Conservation (phyloP, 1,140 invertebrate genomes). For the Monomorium pharaonis region DNA sequence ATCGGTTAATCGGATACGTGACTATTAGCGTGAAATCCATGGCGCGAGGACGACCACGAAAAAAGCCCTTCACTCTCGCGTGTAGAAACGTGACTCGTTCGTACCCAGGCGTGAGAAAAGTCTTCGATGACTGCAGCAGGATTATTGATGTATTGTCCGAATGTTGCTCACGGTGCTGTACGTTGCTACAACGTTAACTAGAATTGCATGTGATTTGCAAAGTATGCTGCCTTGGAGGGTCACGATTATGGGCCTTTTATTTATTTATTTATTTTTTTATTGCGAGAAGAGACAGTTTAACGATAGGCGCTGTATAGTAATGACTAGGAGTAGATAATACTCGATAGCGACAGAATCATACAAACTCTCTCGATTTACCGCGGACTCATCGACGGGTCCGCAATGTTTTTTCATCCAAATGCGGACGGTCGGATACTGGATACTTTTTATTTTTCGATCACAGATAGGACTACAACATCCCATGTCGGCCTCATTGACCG, state of each 20-base stretch:
- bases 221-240: neutral
- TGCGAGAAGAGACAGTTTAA: neutral
- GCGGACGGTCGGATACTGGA: neutral
- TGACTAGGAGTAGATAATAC: neutral
- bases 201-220: neutral
- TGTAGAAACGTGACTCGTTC: conserved; percentile 38
- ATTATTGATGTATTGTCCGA: conserved; percentile 25
- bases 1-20: conserved; percentile 75
- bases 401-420: neutral
- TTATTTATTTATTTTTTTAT: conserved; percentile 22
- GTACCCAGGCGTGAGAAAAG: conserved; percentile 15
- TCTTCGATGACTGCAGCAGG: neutral
- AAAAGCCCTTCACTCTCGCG: neutral
- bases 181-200: neutral
- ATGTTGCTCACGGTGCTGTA: neutral
- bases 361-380: neutral
- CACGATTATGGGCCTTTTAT: neutral
- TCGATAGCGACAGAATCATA: neutral
- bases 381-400: neutral
- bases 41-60: conserved; percentile 27
- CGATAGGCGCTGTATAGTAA: neutral
- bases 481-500: conserved; percentile 61
- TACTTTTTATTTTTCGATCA: conserved; percentile 10
- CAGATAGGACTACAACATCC: neutral
- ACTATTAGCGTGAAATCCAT: conserved; percentile 72